Base-by-base conservation (phyloP, 2,113 vertebrate genomes). In the Atlantisia rogersi region DNA sequence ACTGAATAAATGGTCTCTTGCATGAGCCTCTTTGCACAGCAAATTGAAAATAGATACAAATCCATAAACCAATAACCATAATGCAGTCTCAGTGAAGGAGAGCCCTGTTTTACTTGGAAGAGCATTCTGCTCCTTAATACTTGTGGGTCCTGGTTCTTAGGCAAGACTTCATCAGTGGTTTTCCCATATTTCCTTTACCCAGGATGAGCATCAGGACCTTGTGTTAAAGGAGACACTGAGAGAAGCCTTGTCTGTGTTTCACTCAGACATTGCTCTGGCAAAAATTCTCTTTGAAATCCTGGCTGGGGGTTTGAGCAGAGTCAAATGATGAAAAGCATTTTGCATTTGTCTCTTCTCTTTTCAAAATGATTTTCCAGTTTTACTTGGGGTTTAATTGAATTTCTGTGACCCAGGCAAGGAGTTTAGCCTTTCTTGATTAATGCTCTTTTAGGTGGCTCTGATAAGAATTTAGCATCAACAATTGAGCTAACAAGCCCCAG, bases 391-490 rank as follows among this genome's bases (percentile, higher is more conserved):
- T 95, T 96, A 97, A 97, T 97, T 97, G 94, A 96, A 95, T 97
- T 92, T 94, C 86, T 85, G 46, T 88, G 94, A 94, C 92, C 96
- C 94, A 71, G 55, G 68, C 82, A 44, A 79, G 64, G 81, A 94
- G 81, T 93, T 93, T 94, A 94, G 94, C 89, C 56, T 95, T 91
- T 83, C 91, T 91, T 94, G 96, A 97, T 96, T 92, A 96, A 93
- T 86, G 85, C 74, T 91, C 91, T 95, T 97, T 96, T 96, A 97
- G 96, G 95, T 96, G 94, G 52, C 85, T 95, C 90, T 91, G 96
- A 97, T 97, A 96, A 96, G 95, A 96, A 90, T 90, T 95, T 91
- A 91, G 58, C 88, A 88, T 89, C 95, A 94, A 96, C 96, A 94
- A 96, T 82, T 74, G 93, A 92, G 86, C 94, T 96, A 95, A 96